Evolutionary conservation across 2,888 invertebrate species (phyloP).

Genomic region (Harpalus rufipes): DNA sequence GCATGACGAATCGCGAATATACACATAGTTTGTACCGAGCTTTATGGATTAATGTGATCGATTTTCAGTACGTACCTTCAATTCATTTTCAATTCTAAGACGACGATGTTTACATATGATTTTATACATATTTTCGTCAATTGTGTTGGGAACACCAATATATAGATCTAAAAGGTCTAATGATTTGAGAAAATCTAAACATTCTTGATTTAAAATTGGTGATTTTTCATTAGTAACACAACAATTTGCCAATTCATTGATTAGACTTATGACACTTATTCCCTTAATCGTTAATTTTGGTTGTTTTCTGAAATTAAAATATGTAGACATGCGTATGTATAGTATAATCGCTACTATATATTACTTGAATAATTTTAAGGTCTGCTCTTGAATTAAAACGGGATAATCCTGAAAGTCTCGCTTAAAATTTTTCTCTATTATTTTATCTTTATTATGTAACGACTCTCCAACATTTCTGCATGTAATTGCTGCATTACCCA

Average conservation of each 20-base stretch:
- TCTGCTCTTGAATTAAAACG: slow-evolving; percentile 81
- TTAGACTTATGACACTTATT: slow-evolving; percentile 77
- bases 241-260: slow-evolving; percentile 79
- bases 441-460: slow-evolving; percentile 79
- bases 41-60: too few relatives aligned
- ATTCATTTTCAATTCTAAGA: slow-evolving; percentile 84
- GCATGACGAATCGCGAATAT: too few relatives aligned
- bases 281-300: slow-evolving; percentile 82
- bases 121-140: slow-evolving; percentile 79
- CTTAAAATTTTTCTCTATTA: slow-evolving; percentile 82
- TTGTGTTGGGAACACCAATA: slow-evolving; percentile 78
- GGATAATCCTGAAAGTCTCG: slow-evolving; percentile 82
- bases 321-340: neutral
- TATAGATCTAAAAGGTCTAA: slow-evolving; percentile 75
- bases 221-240: slow-evolving; percentile 76
- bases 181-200: slow-evolving; percentile 80
- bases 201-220: slow-evolving; percentile 78
- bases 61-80: slow-evolving; percentile 76
- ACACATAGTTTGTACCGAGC: too few relatives aligned
- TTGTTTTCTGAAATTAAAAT: slow-evolving; percentile 78
- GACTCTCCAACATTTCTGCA: slow-evolving; percentile 78
- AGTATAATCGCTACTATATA: slow-evolving; percentile 14
- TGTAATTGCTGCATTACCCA: slow-evolving; percentile 77
- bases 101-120: slow-evolving; percentile 81
- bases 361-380: slow-evolving; percentile 83